Percentiles rank a stretch among this genome's conserved stretches.
These are phyloP conservation scores for Aurelia coerulea DNA, from an alignment of 30 jellyfish, hydroid and myxozoan genomes.

Conservation along the genomic window DNA sequence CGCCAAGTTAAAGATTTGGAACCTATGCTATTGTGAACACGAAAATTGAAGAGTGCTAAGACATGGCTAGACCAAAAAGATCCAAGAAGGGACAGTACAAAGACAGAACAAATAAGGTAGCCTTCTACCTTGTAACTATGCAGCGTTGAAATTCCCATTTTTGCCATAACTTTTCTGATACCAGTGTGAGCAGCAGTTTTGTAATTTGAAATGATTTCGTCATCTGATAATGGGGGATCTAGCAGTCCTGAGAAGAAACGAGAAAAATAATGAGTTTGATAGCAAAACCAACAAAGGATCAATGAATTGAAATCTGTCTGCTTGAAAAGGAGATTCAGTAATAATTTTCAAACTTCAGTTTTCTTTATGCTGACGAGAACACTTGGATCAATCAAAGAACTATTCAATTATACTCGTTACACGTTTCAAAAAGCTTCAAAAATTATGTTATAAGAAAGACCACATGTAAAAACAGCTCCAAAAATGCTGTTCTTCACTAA, in stretches of 20 bases:
- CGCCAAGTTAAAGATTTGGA: too few species aligned
- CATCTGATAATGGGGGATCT: slow-evolving; percentile 77
- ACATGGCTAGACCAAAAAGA: background rate
- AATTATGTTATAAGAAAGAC: too few species aligned
- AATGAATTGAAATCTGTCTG: too few species aligned
- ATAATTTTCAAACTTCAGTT: too few species aligned
- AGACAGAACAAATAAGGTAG: background rate
- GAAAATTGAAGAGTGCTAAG: background rate
- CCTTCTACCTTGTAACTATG: slow-evolving; percentile 80
- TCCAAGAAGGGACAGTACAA: background rate
- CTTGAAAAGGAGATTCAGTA: too few species aligned
- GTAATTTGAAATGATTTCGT: slow-evolving; percentile 55
- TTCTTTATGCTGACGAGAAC: too few species aligned
- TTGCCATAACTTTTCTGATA: slow-evolving; percentile 81
- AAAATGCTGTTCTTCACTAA: too few species aligned
- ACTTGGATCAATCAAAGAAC: too few species aligned
- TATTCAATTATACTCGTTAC: too few species aligned
- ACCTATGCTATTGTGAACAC: background rate
- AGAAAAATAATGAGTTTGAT: too few species aligned
- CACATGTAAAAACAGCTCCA: too few species aligned
- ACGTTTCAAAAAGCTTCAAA: too few species aligned
- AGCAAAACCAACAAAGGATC: background rate
- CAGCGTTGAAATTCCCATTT: slow-evolving; percentile 82
- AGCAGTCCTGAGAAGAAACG: slow-evolving; percentile 35
- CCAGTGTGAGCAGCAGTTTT: slow-evolving; percentile 81